These are phyloP conservation scores for Cacoxenus indagator DNA, from an alignment of 2,888 invertebrate species.

Conservation along the genomic window DNA sequence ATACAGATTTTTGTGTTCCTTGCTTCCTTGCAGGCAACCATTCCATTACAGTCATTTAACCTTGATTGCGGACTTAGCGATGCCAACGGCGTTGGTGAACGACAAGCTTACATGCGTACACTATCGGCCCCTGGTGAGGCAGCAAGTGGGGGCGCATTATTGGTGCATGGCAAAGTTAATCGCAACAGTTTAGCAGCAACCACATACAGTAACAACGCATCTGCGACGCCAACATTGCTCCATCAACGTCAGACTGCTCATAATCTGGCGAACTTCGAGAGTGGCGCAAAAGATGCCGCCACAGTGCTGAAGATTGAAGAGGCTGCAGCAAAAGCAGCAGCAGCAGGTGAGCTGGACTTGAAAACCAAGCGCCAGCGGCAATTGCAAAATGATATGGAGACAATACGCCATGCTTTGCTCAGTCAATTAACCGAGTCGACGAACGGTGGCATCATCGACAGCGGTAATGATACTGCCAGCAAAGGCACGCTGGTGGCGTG, in stretches of 20 bases:
- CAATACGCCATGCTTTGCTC: slow-evolving; percentile 54
- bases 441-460: slow-evolving; percentile 21
- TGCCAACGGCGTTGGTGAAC: slow-evolving; percentile 23
- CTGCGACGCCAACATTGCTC: slow-evolving; percentile 11
- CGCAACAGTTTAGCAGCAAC: slow-evolving; percentile 49
- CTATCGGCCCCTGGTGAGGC: slow-evolving; percentile 64
- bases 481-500: slow-evolving; percentile 47
- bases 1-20: slow-evolving; percentile 26
- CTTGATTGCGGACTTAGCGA: slow-evolving; percentile 67
- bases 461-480: slow-evolving; percentile 29
- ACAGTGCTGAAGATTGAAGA: slow-evolving; percentile 68
- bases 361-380: slow-evolving; percentile 65
- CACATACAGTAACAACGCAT: slow-evolving; percentile 23
- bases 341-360: slow-evolving; percentile 49
- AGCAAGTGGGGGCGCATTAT: slow-evolving; percentile 30
- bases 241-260: slow-evolving; percentile 39
- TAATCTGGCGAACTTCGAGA: slow-evolving; percentile 66
- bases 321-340: slow-evolving; percentile 35
- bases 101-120: slow-evolving; percentile 61
- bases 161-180: slow-evolving; percentile 31
- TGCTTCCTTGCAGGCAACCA: slow-evolving; percentile 66
- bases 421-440: slow-evolving; percentile 43
- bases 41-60: slow-evolving; percentile 71
- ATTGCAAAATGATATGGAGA: slow-evolving; percentile 65
- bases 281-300: slow-evolving; percentile 43